Base-by-base conservation (phyloP, 2,113 vertebrate genomes). In the Bubo blakistoni region DNA sequence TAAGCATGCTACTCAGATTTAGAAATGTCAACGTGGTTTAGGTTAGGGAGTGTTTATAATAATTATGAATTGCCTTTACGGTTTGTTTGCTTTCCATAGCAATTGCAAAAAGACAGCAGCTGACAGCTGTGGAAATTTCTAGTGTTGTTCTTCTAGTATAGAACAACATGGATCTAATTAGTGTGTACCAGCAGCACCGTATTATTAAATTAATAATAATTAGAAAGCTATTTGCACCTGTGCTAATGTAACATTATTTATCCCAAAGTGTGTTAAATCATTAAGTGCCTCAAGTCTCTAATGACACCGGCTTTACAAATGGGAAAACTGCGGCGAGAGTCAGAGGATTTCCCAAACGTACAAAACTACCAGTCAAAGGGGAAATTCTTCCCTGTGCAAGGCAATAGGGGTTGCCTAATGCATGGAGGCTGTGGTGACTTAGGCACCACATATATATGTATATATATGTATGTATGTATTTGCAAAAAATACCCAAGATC, bases 41-140 rank as follows among this genome's bases (percentile, higher is more conserved):
- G 87, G 93, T 97, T 96, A 97, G 86, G 82, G 88, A 95, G 83
- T 91, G 90, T 96, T 97, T 97, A 76, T 90, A 97, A 94, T 94
- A 96, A 92, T 96, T 92, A 87, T 52, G 89, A 97, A 91, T 92
- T 94, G 94, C 85, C 85, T 94, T 94, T 92, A 92, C 57, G 57
- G 96, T 96, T 97, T 97, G 92, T 97, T 97, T 97, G 92, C 92
- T 97, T 96, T 96, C 88, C 84, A 82, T 92, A 96, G 91, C 90
- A 94, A 84, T 96, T 80, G 92, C 0, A 4, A 94, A 91, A 88
- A 94, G 91, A 92, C 92, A 93, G 96, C 82, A 96, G 91, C 93
- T 97, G 96, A 93, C 94, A 97, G 86, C 92, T 96, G 94, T 71
- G 90, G 94, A 85, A 82, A 90, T 94, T 91, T 27, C 90, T 94